phyloP scores from a whole-genome alignment of 2,113 vertebrate species.

The Gymnorhina tibicen region DNA sequence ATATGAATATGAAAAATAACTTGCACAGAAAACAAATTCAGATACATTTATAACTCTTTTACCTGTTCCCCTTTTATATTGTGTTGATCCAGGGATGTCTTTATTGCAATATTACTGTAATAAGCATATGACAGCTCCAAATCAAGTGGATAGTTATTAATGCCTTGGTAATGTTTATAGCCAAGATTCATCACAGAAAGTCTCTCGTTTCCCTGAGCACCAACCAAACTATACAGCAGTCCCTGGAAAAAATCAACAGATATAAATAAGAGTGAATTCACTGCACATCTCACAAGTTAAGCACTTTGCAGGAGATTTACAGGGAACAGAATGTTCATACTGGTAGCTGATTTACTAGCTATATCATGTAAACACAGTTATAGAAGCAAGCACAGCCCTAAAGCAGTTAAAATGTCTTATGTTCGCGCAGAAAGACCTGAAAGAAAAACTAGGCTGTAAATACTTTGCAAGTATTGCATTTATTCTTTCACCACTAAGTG shows the following conservation, averaged over 20 bases:
- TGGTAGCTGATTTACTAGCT: not conserved
- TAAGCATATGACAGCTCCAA: constrained; percentile 84
- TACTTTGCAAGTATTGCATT: not conserved
- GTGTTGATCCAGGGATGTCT: constrained; percentile 76
- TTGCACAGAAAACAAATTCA: not conserved
- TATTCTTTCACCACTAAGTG: not conserved
- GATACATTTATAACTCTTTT: not conserved
- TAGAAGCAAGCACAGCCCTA: not conserved
- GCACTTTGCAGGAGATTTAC: not conserved
- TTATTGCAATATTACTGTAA: constrained; percentile 83
- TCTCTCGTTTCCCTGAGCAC: constrained; percentile 79
- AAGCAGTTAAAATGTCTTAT: not conserved
- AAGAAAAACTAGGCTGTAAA: not conserved
- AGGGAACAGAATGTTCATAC: not conserved
- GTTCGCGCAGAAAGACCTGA: not conserved
- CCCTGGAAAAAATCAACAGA: constrained; percentile 74
- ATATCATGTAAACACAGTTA: not conserved
- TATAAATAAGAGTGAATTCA: not conserved
- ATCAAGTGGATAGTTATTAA: constrained; percentile 84
- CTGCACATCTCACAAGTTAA: not conserved
- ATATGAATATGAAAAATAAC: not conserved
- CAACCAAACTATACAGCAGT: constrained; percentile 87
- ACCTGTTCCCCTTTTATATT: constrained; percentile 78
- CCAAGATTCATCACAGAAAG: constrained; percentile 89
- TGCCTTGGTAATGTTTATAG: constrained; percentile 90